Base-by-base conservation (phyloP, 2,797 vertebrate genomes). In the Sebastes cheni region DNA sequence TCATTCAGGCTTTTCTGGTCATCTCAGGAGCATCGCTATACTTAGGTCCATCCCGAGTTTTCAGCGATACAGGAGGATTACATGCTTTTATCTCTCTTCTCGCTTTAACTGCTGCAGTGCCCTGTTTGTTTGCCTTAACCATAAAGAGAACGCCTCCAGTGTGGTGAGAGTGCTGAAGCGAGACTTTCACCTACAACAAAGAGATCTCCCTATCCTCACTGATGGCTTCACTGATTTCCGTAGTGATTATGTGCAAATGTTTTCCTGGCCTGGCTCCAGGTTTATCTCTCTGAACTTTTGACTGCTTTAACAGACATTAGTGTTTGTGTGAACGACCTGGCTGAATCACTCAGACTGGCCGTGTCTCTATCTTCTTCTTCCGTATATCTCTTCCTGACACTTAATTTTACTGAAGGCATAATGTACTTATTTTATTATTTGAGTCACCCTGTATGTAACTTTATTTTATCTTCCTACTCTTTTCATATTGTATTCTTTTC, bases 21-120 rank as follows among this genome's bases (percentile, higher is more conserved):
- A 75, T 83, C 72, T 83, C 78, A 66, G 72, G 72, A 83, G 80
- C 69, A 72, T 30, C 58, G 78, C 80, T 82, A 64, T 72, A 86
- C 71, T 82, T 80, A 80, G 73, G 77, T 89, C 54, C 73, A 70
- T 30, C 56, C 67, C 67, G 88, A 82, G 73, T 75, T 77, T 77
- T 39, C 54, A 67, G 50, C 16, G 52, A 70, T 75, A 75, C 79
- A 72, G 30, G 50, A 67, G 71, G 68, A 84, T 83, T 80, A 75
- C 16, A 39, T 25, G 75, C 75, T 83, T 84, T 86, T 67, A 88
- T 85, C 80, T 77, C 61, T 77, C 65, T 16, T 10, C 67, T 69
- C 50, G 29, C 67, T 29, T 69, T 29, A 29, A 80, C 82, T 66
- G 71, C 80, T 78, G 79, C 70, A 12, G 67, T n/a, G 72, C 6